Base-by-base conservation (phyloP, 2,888 invertebrate genomes). In the Synanthedon andrenaeformis region DNA sequence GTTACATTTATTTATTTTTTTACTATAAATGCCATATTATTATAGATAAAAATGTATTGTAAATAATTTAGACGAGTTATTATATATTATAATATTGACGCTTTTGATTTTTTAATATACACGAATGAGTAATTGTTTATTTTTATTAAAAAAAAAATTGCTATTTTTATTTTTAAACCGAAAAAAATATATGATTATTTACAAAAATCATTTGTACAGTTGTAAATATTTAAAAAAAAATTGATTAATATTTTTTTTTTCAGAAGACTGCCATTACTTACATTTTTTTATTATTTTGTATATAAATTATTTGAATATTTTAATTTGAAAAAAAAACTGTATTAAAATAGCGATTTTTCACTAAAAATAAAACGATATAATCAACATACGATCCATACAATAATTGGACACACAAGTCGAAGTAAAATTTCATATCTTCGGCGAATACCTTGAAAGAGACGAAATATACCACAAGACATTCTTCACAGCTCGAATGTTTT, bases 261-360 rank as follows among this genome's bases (percentile, higher is more conserved):
- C 77, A 78, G 74, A 87, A 85, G 86, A 85, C 86, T 85, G 86
- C 85, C 76, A 74, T 82, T 80, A 71, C 63, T 75, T 74, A 72
- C 23, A 5, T 23, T 23, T 70, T 67, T 66, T 72, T 72, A 71
- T 74, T 19, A 6, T 69, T 71, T 62, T 81, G 78, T 76, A 80
- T 71, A 80, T 77, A 75, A 54, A 42, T 35, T 35, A 35, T 8
- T 35, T 5, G 35, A 10, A 35, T 35, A 35, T 35, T 35, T 35
- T 3, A 10, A 10, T 35, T 35, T 1, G 1, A 35, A 10, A 35
- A 35, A 35, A 8, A 28, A 28, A 28, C 28, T 35, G 35, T 61
- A 66, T 65, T 65, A 56, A 77, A 83, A 84, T 85, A 85, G 85
- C 84, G 85, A 84, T 82, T 84, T 80, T 76, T 83, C 85, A 84